A percentile compares a stretch with the other conserved stretches of the same genome.
phyloP scores from a whole-genome alignment of 2,113 vertebrate species.

The Grammomys dolichurus region DNA sequence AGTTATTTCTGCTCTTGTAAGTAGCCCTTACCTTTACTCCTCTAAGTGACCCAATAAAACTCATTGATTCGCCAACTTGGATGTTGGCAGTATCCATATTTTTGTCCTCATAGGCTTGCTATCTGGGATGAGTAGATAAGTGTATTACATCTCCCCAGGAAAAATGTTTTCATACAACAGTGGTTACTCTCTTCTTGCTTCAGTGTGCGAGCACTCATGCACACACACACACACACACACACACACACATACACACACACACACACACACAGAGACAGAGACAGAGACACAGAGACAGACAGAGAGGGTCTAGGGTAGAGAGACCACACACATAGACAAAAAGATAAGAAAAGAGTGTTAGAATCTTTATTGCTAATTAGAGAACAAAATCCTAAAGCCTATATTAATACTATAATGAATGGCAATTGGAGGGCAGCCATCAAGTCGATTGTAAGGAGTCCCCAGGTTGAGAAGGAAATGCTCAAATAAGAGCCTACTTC shows the following conservation, averaged over 20 bases:
- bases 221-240: too few species aligned
- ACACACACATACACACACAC: too few species aligned
- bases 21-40: background rate
- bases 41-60: background rate
- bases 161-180: background rate
- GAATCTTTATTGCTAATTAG: background rate
- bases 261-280: background rate
- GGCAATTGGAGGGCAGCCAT: background rate
- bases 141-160: background rate
- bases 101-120: background rate
- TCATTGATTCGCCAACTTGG: background rate
- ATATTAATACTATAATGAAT: background rate
- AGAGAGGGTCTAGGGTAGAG: background rate
- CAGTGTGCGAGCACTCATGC: rapidly evolving
- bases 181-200: background rate
- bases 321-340: background rate
- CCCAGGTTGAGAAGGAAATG: background rate
- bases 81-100: background rate
- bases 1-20: background rate
- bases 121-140: background rate
- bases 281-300: background rate
- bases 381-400: background rate
- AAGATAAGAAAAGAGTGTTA: background rate
- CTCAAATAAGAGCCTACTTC: background rate
- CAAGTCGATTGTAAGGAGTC: background rate